Evolutionary conservation across 2,888 invertebrate species (phyloP), one percentile per base, ranked within the genome.

Genomic region (Carabus problematicus): DNA sequence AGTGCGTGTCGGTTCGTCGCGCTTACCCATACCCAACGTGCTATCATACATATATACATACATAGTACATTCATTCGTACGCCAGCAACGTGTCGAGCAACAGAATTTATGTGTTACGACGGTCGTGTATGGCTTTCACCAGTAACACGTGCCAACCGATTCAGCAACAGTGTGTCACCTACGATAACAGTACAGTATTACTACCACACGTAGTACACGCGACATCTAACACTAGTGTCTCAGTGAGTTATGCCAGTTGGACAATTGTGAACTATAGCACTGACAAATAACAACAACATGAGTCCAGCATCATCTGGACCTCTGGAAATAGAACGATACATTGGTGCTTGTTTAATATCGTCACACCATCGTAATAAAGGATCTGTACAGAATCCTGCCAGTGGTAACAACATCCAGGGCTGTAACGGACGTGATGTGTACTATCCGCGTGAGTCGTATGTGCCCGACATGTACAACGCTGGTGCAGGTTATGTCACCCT

Each of bases 271-370:
- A 29, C 6, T 29, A 29, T 29, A 29, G 2, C 29, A 29, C 29
- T 29, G 29, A 29, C 29, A 29, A 29, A 6, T 29, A 29, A 29
- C 29, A 29, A 29, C 29, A 72, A 70, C 83, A 91, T 91, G 91
- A 91, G 91, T 87, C 91, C 91, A 83, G 89, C 89, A 81, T 85
- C 86, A 80, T 84, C 85, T 79, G 86, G 86, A 75, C 81, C 83
- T 75, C 79, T 86, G 73, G 86, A 87, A 81, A 85, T 87, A 76
- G 88, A 88, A 82, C 84, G 86, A 75, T 88, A 88, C 78, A 85
- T 88, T 74, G 88, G 88, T 70, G 87, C 87, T 74, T 88, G 86
- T 77, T 79, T 88, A 72, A 87, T 88, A 73, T 84, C 86, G 41
- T 82, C 84, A 70, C 76, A 77, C 43, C 70, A 70, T 60, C 62